Conservation (phyloP, 1,140 invertebrate genomes). For the Aradophagus sp. region DNA sequence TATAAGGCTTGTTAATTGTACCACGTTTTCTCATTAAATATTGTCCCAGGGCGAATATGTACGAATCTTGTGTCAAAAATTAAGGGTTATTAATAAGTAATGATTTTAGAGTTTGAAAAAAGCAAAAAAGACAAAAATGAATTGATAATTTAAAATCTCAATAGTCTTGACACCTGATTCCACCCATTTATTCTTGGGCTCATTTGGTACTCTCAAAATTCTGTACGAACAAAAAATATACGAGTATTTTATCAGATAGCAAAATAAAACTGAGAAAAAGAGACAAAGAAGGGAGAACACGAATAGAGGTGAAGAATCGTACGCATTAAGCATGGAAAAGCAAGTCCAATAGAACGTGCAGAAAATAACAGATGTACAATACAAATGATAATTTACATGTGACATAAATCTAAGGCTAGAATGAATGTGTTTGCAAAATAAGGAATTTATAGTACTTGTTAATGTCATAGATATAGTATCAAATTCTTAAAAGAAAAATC, state of each 20-base stretch:
- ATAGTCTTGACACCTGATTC: no score
- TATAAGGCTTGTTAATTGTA: no score
- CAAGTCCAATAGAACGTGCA: slow-evolving; percentile 45
- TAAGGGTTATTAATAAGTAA: no score
- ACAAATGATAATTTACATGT: slow-evolving; percentile 20
- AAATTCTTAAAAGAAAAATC: slow-evolving; percentile 50
- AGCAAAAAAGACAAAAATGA: no score
- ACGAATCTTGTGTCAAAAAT: no score
- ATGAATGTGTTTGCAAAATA: slow-evolving; percentile 57
- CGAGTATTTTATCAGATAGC: slow-evolving; percentile 43
- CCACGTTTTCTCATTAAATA: no score
- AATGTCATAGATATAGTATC: slow-evolving; percentile 53
- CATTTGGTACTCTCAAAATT: slow-evolving; percentile 21
- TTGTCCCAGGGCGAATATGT: no score
- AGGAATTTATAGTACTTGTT: slow-evolving; percentile 57
- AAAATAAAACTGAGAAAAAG: no score
- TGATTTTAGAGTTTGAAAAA: no score
- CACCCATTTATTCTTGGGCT: slow-evolving; percentile 32
- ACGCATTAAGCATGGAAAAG: slow-evolving; percentile 26
- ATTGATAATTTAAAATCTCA: no score
- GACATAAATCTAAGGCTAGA: slow-evolving; percentile 51
- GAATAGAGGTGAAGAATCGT: slow-evolving; percentile 17
- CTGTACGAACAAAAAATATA: slow-evolving; percentile 32
- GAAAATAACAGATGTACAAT: slow-evolving; percentile 43
- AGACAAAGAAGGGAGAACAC: no score